Conservation (phyloP, 2,888 invertebrate genomes). For the Orgyia antiqua region DNA sequence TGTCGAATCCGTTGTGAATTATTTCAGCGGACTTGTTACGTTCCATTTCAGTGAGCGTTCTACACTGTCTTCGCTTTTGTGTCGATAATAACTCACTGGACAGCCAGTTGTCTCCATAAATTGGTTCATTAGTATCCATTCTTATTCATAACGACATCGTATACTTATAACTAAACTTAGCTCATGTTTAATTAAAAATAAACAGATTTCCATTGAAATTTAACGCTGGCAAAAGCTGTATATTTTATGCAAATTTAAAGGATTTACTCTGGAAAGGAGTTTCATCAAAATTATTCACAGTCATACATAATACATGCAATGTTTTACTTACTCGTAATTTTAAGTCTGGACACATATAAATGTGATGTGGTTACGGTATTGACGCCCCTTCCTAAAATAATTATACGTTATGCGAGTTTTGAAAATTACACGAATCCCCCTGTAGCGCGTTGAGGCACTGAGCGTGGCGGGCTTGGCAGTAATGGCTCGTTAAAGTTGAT, state of each 20-base stretch:
- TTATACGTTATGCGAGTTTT: conserved; percentile 68
- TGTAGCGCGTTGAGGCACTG: conserved; percentile 31
- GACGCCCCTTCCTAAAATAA: conserved; percentile 67
- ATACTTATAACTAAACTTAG: conserved; percentile 19
- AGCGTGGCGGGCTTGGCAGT: conserved; percentile 40
- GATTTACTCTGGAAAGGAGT: conserved; percentile 15
- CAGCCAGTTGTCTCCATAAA: conserved; percentile 51
- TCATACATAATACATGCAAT: conserved; percentile 24
- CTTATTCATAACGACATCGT: conserved; percentile 40
- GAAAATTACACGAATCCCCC: conserved; percentile 66
- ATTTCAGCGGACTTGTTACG: conserved; percentile 59
- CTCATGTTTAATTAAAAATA: conserved; percentile 6
- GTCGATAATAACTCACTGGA: conserved; percentile 53
- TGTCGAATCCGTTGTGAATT: conserved; percentile 67
- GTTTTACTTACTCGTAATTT: conserved; percentile 25
- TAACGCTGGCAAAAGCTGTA: conserved; percentile 12
- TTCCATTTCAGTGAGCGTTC: conserved; percentile 56
- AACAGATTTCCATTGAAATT: conserved; percentile 9
- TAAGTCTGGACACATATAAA: conserved; percentile 46
- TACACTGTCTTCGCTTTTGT: conserved; percentile 52
- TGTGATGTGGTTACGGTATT: conserved; percentile 60
- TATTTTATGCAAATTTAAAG: conserved; percentile 21
- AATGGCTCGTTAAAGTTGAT: conserved; percentile 76
- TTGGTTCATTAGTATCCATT: conserved; percentile 54
- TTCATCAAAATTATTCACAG: conserved; percentile 20